Evolutionary conservation across 2,888 invertebrate species (phyloP).

Genomic region (Drosophila greeni): DNA sequence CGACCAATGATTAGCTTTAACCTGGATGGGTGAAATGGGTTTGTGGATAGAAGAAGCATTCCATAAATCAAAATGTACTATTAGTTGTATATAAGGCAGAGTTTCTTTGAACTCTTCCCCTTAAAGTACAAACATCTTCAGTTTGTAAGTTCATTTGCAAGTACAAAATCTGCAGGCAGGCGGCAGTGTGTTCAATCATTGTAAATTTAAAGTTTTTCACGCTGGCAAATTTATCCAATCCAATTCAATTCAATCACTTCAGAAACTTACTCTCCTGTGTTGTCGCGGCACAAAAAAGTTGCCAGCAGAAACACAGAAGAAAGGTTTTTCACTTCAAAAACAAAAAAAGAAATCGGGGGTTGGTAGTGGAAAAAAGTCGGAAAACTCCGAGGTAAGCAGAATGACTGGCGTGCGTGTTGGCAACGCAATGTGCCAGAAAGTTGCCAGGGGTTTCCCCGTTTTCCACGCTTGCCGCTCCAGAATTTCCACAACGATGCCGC

Average conservation of each 20-base stretch:
- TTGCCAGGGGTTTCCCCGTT: conserved; percentile 14
- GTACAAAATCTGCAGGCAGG: conserved; percentile 40
- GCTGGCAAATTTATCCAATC: conserved; percentile 39
- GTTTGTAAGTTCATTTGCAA: conserved; percentile 54
- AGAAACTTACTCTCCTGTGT: conserved; percentile 36
- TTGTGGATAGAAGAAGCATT: not conserved
- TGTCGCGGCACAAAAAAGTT: conserved; percentile 47
- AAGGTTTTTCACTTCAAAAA: conserved; percentile 32
- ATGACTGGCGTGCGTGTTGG: conserved; percentile 56
- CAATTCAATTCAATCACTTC: conserved; percentile 64
- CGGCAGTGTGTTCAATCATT: conserved; percentile 37
- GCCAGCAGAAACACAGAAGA: conserved; percentile 39
- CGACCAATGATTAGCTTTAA: conserved; percentile 31
- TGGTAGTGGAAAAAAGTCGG: conserved; percentile 15
- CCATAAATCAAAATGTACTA: no score
- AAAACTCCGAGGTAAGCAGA: conserved; percentile 30
- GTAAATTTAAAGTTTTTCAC: conserved; percentile 55
- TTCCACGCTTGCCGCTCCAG: conserved; percentile 3
- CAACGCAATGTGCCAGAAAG: conserved; percentile 30
- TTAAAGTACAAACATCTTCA: not conserved
- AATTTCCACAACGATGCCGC: conserved; percentile 45
- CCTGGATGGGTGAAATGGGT: not conserved
- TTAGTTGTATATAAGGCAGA: not conserved
- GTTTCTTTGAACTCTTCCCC: not conserved
- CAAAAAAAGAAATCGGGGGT: conserved; percentile 8